Conservation (phyloP, 1,140 invertebrate species). For the Plectrocnemia conspersa region DNA sequence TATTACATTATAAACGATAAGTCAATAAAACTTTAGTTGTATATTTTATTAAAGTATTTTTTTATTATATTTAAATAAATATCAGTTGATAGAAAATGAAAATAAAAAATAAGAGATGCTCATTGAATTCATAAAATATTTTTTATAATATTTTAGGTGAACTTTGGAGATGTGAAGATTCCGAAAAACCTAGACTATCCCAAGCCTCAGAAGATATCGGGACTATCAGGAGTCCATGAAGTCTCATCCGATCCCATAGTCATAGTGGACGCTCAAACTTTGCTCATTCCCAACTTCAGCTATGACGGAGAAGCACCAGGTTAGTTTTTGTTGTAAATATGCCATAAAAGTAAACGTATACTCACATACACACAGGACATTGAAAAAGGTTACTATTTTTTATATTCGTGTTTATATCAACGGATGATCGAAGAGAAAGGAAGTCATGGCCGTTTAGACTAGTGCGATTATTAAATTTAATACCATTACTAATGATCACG, state of each 20-base stretch:
- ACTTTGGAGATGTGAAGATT: constrained; percentile 83
- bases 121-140: too few species aligned
- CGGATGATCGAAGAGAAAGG: constrained; percentile 22
- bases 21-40: too few species aligned
- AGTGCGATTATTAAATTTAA: constrained; percentile 20
- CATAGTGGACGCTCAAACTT: constrained; percentile 84
- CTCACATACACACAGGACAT: not conserved
- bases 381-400: constrained; percentile 1
- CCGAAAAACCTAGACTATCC: constrained; percentile 74
- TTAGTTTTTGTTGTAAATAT: constrained; percentile 41
- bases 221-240: constrained; percentile 72
- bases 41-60: too few species aligned
- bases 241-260: constrained; percentile 81
- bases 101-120: too few species aligned
- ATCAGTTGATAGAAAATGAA: too few species aligned
- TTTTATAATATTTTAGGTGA: too few species aligned
- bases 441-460: constrained; percentile 22
- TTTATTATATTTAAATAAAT: too few species aligned
- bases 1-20: too few species aligned
- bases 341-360: not conserved
- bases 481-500: constrained; percentile 9
- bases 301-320: constrained; percentile 88
- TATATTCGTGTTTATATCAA: too few species aligned
- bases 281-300: constrained; percentile 79
- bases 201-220: constrained; percentile 71